Conservation (phyloP, 2,888 invertebrate species). For the Amblyjoppa fuscipennis region DNA sequence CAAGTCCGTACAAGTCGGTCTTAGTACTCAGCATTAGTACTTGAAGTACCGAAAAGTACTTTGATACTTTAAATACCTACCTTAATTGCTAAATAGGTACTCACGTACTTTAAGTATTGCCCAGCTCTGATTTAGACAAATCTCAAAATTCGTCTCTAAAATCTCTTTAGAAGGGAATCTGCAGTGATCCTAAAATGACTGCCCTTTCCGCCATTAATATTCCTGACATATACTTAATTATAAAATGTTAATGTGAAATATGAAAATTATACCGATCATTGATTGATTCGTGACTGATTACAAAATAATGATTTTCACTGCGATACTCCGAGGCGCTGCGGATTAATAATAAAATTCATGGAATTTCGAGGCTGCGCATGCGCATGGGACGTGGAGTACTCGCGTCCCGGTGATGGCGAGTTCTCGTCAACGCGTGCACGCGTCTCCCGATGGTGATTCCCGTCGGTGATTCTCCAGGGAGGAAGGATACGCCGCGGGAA, state of each 20-base stretch:
- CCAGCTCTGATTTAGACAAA: neutral
- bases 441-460: constrained; percentile 50
- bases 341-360: neutral
- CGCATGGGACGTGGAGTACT: neutral
- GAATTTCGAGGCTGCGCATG: neutral
- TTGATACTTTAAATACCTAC: too few species aligned
- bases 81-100: too few species aligned
- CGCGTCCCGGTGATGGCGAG: constrained; percentile 5
- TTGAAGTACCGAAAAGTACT: too few species aligned
- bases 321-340: neutral
- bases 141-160: neutral
- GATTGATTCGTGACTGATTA: neutral
- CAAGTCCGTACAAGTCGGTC: too few species aligned
- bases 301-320: neutral
- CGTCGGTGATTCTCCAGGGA: constrained; percentile 48
- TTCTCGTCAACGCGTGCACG: constrained; percentile 44
- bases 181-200: too few species aligned
- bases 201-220: too few species aligned
- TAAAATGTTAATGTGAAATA: too few species aligned
- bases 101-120: too few species aligned
- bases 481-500: constrained; percentile 37
- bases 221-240: too few species aligned
- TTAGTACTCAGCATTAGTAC: too few species aligned
- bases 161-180: neutral
- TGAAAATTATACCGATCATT: too few species aligned